Percentiles rank a stretch among this genome's conserved stretches.
Conservation (phyloP, 2,888 invertebrate species). For the Macaria notata region DNA sequence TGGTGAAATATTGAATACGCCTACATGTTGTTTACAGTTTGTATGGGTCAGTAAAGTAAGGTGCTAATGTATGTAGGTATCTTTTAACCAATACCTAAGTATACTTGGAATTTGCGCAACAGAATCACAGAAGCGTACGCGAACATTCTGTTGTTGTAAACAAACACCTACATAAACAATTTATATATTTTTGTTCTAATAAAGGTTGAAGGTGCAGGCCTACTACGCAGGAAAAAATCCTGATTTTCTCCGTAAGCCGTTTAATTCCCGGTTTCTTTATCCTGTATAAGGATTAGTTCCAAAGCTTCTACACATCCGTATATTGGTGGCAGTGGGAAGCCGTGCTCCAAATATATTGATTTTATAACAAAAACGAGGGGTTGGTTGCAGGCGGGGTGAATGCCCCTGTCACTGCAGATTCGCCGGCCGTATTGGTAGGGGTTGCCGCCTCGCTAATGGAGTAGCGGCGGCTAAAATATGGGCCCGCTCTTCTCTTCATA, state of each 20-base stretch:
- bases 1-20: constrained; percentile 7
- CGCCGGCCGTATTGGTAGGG: constrained; percentile 72
- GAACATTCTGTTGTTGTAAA: no score
- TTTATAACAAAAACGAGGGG: constrained; percentile 81
- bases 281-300: constrained; percentile 36
- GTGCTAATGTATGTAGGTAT: neutral
- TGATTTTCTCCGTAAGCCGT: no score
- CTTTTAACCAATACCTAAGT: no score
- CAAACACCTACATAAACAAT: no score
- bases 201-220: no score
- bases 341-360: constrained; percentile 76
- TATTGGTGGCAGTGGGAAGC: constrained; percentile 55
- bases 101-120: no score
- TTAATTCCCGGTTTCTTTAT: constrained; percentile 18
- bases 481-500: constrained; percentile 64
- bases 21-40: constrained; percentile 8
- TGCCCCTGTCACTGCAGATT: constrained; percentile 79
- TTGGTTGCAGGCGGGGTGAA: constrained; percentile 75
- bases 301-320: constrained; percentile 39
- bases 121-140: no score
- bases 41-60: neutral
- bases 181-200: no score
- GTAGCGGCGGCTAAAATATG: constrained; percentile 75
- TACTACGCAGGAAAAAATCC: no score
- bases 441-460: constrained; percentile 76